Base-by-base conservation (phyloP, 2,888 invertebrate species). In the Sycophila texana region DNA sequence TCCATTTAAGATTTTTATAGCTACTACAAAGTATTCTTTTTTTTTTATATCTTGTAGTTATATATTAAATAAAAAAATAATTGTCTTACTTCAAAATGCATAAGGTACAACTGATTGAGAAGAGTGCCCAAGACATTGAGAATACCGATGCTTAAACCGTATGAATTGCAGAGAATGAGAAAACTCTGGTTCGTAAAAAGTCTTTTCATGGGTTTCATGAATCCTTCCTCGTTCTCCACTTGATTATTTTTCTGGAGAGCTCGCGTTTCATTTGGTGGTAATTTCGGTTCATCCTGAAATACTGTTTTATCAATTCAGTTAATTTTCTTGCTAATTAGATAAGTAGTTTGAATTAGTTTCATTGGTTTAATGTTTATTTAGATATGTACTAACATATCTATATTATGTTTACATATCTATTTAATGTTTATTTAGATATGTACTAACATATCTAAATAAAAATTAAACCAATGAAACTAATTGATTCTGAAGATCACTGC, bases 101-200 rank as follows among this genome's bases (percentile, higher is more conserved):
- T 83, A 2, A 91, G 86, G 51, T 90, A 88, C 76, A 92, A 88
- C 81, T 91, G 91, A 83, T 91, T 92, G 26, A 92, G 92, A 26
- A 95, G 90, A 0, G 95, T 95, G 0, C 94, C 94, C 71, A 95
- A 92, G 1, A 94, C 94, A 87, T 95, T 95, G 87, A 95, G 93
- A 10, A 94, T 94, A 0, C 95, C 95, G n/a, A 94, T 93, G 87
- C 94, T 95, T 74, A 95, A 90, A 47, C 95, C 94, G 84, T 94
- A 94, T 0, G 94, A 93, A 53, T 94, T 86, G 74, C 93, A 92
- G 1, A 95, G 91, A 4, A 93, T 86, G 63, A 93, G 83, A 85
- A 93, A 94, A 70, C 92, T 92, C 67, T 88, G 88, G 84, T 94
- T 93, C 39, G 88, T 91, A 55, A 93, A 84, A 7, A 95, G 91